A percentile compares a stretch with the other conserved stretches of the same genome.
Conservation (phyloP, 1,140 invertebrate species). For the Bombus breviceps region DNA sequence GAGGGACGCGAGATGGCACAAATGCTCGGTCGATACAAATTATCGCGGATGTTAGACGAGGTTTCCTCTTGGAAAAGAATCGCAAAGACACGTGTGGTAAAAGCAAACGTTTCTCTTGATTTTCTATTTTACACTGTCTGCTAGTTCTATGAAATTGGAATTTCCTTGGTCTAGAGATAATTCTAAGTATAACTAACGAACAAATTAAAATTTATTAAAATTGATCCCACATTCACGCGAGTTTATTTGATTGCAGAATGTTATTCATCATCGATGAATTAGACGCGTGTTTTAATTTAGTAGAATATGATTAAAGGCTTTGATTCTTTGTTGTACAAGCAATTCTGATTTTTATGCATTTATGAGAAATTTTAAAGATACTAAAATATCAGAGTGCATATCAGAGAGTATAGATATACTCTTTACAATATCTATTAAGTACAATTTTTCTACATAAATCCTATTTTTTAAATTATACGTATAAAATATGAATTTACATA, state of each 20-base stretch:
- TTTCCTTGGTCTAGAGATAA: background rate
- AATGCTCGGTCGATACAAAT: background rate
- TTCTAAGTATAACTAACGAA: background rate
- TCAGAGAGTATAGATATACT: too few species aligned
- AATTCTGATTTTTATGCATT: background rate
- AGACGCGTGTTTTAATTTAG: background rate
- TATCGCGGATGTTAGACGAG: too few species aligned
- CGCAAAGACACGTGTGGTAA: conserved; percentile 8
- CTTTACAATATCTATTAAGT: too few species aligned
- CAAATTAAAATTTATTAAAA: background rate
- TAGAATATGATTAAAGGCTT: background rate
- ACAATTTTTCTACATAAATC: too few species aligned
- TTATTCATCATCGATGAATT: background rate
- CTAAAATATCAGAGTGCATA: too few species aligned
- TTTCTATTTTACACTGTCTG: background rate
- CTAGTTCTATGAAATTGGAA: background rate
- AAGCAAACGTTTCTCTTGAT: background rate
- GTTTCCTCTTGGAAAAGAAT: background rate
- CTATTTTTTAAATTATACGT: too few species aligned
- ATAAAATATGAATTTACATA: too few species aligned
- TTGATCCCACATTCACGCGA: background rate
- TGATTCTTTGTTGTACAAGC: background rate
- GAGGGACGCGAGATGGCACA: background rate
- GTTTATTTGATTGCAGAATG: background rate
- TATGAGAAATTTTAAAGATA: too few species aligned